Evolutionary conservation across 2,797 vertebrate species (phyloP).

Genomic region (Cryptoblepharus egeriae): DNA sequence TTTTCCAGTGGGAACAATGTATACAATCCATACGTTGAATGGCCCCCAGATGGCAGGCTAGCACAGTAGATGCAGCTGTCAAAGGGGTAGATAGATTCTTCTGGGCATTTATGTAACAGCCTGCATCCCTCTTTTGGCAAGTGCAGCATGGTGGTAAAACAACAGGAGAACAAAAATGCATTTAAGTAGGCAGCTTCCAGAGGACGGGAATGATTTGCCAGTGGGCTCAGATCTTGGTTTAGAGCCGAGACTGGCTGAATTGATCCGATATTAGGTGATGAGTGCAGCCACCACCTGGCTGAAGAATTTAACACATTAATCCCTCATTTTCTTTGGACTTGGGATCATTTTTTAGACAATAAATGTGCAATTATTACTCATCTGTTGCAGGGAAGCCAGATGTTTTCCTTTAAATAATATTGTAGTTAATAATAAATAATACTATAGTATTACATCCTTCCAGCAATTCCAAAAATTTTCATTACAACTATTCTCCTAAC

Average conservation of each 20-base stretch:
- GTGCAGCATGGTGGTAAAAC: background rate
- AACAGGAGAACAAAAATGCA: conserved; percentile 23
- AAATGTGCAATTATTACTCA: background rate
- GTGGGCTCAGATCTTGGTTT: conserved; percentile 12
- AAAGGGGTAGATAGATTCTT: background rate
- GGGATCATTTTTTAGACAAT: background rate
- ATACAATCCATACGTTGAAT: background rate
- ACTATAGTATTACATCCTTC: too few species aligned
- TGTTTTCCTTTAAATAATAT: background rate
- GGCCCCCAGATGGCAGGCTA: conserved; percentile 59
- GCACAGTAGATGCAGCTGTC: conserved; percentile 15
- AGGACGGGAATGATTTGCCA: conserved; percentile 11
- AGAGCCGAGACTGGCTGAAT: background rate
- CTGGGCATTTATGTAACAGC: conserved; percentile 8
- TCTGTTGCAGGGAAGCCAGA: background rate
- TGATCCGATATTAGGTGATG: conserved; percentile 3
- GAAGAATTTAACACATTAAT: background rate
- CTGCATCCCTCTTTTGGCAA: conserved; percentile 18
- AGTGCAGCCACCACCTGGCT: background rate
- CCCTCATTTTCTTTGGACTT: background rate
- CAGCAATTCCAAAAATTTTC: background rate
- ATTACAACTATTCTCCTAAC: background rate
- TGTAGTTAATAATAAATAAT: too few species aligned
- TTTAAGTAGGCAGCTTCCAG: conserved; percentile 10
- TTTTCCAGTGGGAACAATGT: too few species aligned